Conservation (phyloP, 2,888 invertebrate genomes). For the Melanophora roralis region DNA sequence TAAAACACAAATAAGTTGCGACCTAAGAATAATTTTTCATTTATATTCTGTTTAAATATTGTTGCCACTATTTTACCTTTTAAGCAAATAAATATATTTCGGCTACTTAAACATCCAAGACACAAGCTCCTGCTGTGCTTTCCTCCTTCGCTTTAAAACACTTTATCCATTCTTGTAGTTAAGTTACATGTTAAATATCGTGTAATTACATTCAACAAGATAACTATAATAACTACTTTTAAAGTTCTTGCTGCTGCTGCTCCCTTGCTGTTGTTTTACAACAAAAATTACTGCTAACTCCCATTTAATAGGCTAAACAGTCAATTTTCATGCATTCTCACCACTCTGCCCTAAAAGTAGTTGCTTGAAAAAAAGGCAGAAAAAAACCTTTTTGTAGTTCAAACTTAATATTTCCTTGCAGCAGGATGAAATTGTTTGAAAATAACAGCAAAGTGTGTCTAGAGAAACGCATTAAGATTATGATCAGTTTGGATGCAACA, state of each 20-base stretch:
- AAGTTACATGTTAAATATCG: conserved; percentile 39
- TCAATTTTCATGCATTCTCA: conserved; percentile 58
- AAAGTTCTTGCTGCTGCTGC: conserved; percentile 12
- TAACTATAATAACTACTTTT: conserved; percentile 13
- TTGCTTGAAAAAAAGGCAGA: background rate
- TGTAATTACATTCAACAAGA: conserved; percentile 48
- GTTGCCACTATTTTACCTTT: too few relatives aligned
- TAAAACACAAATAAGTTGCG: too few relatives aligned
- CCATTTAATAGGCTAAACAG: conserved; percentile 58
- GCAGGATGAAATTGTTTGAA: conserved; percentile 6
- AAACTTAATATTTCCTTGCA: conserved; percentile 19
- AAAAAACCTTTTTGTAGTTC: conserved; percentile 5
- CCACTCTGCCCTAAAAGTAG: background rate
- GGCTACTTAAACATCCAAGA: background rate
- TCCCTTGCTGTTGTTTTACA: background rate
- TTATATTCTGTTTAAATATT: background rate
- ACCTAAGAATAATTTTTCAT: too few relatives aligned
- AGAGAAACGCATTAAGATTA: conserved; percentile 57
- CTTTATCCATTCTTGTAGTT: conserved; percentile 15
- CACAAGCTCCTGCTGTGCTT: conserved; percentile 24
- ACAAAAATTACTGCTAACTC: conserved; percentile 32
- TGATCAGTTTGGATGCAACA: conserved; percentile 46
- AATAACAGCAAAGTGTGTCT: conserved; percentile 44
- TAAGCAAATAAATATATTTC: too few relatives aligned
- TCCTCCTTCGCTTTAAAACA: background rate